phyloP scores from a whole-genome alignment of 1,140 invertebrate genomes.

The Papilio aristodemus region DNA sequence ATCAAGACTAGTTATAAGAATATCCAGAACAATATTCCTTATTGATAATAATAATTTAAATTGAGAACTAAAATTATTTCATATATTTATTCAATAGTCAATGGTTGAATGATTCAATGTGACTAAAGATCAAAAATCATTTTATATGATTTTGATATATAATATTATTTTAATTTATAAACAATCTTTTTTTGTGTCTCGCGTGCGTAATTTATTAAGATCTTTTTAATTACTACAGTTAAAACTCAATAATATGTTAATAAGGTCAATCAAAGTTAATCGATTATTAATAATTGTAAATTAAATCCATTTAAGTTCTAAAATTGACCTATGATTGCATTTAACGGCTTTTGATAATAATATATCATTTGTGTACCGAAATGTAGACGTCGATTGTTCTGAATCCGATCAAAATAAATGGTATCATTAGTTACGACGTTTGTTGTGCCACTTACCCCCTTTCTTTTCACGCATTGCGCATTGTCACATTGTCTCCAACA shows the following conservation, averaged over 20 bases:
- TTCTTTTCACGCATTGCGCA: constrained; percentile 6
- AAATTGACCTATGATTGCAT: not conserved
- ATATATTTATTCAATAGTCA: no score
- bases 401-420: constrained; percentile 4
- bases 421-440: constrained; percentile 6
- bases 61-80: no score
- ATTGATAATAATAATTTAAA: no score
- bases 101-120: no score
- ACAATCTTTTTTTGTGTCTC: no score
- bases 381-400: no score
- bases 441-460: constrained; percentile 11
- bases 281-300: not conserved
- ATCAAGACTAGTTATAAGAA: no score
- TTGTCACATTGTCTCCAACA: constrained; percentile 17
- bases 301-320: not conserved
- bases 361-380: no score
- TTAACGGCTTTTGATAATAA: not conserved
- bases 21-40: no score
- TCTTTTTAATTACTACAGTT: not conserved
- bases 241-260: not conserved
- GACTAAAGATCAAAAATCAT: no score
- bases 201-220: not conserved
- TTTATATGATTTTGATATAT: no score
- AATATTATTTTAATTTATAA: no score
- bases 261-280: not conserved